phyloP scores from a whole-genome alignment of 2,113 vertebrate genomes.

The Nematolebias whitei region DNA sequence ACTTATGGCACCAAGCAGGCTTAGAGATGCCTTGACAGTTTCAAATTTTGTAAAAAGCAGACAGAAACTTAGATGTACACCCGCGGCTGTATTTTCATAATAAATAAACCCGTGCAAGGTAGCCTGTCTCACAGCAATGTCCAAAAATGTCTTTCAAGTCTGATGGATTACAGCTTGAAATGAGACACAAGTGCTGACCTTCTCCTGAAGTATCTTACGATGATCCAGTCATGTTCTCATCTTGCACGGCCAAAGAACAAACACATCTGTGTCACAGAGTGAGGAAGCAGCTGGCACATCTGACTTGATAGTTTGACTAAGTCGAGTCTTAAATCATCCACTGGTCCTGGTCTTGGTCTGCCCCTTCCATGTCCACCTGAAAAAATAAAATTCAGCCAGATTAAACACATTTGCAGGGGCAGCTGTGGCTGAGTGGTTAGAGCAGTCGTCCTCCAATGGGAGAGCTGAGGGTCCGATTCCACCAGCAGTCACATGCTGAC shows the following conservation, averaged over 20 bases:
- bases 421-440: no score
- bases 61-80: no score
- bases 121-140: conserved; percentile 5
- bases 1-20: no score
- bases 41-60: no score
- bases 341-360: conserved; percentile 96
- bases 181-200: background rate
- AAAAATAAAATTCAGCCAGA: conserved; percentile 19
- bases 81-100: background rate
- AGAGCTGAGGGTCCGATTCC: no score
- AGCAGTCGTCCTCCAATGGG: no score
- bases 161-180: conserved; percentile 3
- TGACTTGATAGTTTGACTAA: background rate
- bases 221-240: background rate
- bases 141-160: background rate
- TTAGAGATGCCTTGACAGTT: no score
- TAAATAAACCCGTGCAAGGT: background rate
- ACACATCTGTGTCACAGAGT: conserved; percentile 20
- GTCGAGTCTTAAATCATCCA: conserved; percentile 90
- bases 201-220: background rate
- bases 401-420: no score
- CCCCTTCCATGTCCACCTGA: conserved; percentile 97
- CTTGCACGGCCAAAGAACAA: conserved; percentile 23
- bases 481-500: no score
- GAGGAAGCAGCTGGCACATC: background rate